Evolutionary conservation across 2,888 invertebrate species (phyloP).

Genomic region (Phyllotreta cruciferae): DNA sequence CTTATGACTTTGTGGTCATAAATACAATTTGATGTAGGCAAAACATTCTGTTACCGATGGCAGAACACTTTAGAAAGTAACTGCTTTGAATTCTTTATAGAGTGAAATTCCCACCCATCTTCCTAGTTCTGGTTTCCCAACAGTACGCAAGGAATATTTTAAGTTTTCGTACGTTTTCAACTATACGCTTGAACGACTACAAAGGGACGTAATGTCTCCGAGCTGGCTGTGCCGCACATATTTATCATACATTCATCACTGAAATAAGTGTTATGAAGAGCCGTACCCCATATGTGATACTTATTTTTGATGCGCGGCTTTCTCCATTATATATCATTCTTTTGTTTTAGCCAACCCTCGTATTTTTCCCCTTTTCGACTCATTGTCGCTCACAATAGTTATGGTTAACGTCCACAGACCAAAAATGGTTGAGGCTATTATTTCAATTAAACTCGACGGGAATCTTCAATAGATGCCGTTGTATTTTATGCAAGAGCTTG

Average conservation of each 20-base stretch:
- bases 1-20: not conserved
- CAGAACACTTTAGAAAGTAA: constrained; percentile 24
- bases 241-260: constrained; percentile 42
- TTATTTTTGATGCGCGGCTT: constrained; percentile 37
- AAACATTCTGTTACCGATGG: constrained; percentile 22
- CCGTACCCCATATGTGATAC: constrained; percentile 36
- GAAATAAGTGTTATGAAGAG: constrained; percentile 37
- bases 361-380: constrained; percentile 25
- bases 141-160: constrained; percentile 19
- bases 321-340: constrained; percentile 37
- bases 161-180: constrained; percentile 27
- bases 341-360: constrained; percentile 32
- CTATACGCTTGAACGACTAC: constrained; percentile 30
- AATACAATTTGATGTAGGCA: constrained; percentile 24
- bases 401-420: constrained; percentile 24
- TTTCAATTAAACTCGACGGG: constrained; percentile 21
- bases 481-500: constrained; percentile 8
- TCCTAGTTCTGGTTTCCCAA: constrained; percentile 23
- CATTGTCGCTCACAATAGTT: constrained; percentile 31
- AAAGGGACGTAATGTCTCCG: constrained; percentile 32
- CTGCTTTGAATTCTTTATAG: constrained; percentile 37
- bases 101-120: constrained; percentile 37
- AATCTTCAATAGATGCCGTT: constrained; percentile 10
- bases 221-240: constrained; percentile 36
- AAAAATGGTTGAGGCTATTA: constrained; percentile 22